A percentile compares a stretch with the other conserved stretches of the same genome.
These are phyloP conservation scores for Atrina japonica DNA, from an alignment of 2,888 invertebrate species.

Conservation along the genomic window DNA sequence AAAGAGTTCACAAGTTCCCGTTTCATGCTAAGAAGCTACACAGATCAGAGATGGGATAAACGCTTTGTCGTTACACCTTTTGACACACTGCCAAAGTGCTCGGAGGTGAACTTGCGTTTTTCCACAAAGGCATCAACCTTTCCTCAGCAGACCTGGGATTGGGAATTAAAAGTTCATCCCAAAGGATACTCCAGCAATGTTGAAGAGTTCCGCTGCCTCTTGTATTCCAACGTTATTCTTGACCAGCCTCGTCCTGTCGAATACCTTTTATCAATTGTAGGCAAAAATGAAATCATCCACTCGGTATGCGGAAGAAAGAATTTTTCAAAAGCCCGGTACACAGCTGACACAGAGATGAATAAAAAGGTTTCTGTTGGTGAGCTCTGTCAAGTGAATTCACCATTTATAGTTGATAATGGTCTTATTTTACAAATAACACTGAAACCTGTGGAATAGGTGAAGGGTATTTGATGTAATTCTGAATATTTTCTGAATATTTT, in stretches of 20 bases:
- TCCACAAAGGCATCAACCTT: slow-evolving; percentile 80
- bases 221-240: slow-evolving; percentile 77
- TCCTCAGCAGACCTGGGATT: slow-evolving; percentile 81
- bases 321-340: slow-evolving; percentile 81
- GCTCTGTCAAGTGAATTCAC: slow-evolving; percentile 67
- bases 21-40: slow-evolving; percentile 80
- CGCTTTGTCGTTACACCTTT: slow-evolving; percentile 77
- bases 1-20: slow-evolving; percentile 75
- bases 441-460: slow-evolving; percentile 74
- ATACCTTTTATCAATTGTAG: slow-evolving; percentile 78
- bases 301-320: slow-evolving; percentile 79
- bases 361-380: slow-evolving; percentile 78
- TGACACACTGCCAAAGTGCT: slow-evolving; percentile 66
- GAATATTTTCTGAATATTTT: too few relatives aligned
- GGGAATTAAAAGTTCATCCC: slow-evolving; percentile 80
- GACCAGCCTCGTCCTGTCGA: slow-evolving; percentile 79
- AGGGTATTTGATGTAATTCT: too few relatives aligned
- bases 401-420: slow-evolving; percentile 69
- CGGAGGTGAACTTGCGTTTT: slow-evolving; percentile 77
- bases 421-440: slow-evolving; percentile 74
- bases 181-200: slow-evolving; percentile 74
- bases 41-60: slow-evolving; percentile 81
- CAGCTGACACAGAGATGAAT: slow-evolving; percentile 80
- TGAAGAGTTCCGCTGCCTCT: slow-evolving; percentile 76
- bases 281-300: slow-evolving; percentile 78